Percentiles rank a stretch among this genome's conserved stretches.
Evolutionary conservation across 2,797 vertebrate species (phyloP).

Genomic region (Adelosebastes latens): DNA sequence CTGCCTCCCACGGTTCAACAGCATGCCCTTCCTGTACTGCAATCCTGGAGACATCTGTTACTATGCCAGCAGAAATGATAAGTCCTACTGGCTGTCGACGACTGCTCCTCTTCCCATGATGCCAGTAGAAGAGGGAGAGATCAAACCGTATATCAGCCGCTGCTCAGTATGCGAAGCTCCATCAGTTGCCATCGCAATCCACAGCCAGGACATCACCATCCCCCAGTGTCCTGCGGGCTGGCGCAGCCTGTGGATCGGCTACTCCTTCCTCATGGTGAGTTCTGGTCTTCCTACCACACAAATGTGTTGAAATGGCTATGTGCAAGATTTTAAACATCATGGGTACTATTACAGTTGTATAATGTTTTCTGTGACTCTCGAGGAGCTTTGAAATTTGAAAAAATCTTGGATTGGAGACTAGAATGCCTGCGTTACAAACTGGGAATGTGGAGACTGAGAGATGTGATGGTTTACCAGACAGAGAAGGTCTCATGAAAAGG

Average conservation of each 20-base stretch:
- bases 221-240: constrained; percentile 94
- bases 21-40: constrained; percentile 99
- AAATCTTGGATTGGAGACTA: not conserved
- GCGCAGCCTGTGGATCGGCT: constrained; percentile 98
- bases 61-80: constrained; percentile 97
- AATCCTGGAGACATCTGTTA: constrained; percentile 96
- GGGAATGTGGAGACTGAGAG: not conserved
- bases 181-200: constrained; percentile 94
- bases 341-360: not conserved
- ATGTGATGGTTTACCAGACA: not conserved
- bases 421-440: not conserved
- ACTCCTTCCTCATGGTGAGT: constrained; percentile 97
- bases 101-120: constrained; percentile 98
- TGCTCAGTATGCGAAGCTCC: constrained; percentile 97
- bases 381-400: not conserved
- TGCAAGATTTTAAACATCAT: not conserved
- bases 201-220: constrained; percentile 95
- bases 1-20: constrained; percentile 93
- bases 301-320: not conserved
- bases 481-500: not conserved
- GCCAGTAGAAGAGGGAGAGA: constrained; percentile 92
- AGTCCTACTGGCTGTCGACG: constrained; percentile 98
- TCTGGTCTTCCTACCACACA: not conserved
- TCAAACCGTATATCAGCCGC: constrained; percentile 95
- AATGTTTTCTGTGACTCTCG: not conserved